Conservation (phyloP, 92 coral and sea anemone genomes). For the Pocillopora grandis region DNA sequence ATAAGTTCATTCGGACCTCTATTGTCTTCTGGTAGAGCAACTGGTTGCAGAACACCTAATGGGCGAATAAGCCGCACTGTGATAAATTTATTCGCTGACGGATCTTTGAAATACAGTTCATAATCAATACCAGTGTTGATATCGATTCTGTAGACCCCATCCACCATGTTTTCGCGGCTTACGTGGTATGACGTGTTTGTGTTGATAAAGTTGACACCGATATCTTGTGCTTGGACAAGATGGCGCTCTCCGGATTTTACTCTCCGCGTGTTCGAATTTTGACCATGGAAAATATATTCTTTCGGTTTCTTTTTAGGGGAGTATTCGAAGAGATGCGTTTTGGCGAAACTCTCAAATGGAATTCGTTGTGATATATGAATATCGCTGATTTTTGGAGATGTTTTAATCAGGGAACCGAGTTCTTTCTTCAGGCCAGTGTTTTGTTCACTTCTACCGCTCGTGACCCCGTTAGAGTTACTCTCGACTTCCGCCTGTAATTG, state of each 20-base stretch:
- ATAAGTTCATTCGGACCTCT: slow-evolving; percentile 55
- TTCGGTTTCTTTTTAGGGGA: slow-evolving; percentile 62
- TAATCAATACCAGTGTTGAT: slow-evolving; percentile 77
- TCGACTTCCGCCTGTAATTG: slow-evolving; percentile 49
- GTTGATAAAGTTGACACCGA: slow-evolving; percentile 48
- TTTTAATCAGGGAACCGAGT: background rate
- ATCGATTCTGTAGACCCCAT: slow-evolving; percentile 82
- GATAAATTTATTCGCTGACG: slow-evolving; percentile 27
- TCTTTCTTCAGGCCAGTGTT: slow-evolving; percentile 13
- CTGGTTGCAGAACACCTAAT: slow-evolving; percentile 41
- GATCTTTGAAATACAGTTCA: slow-evolving; percentile 65
- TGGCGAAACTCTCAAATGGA: slow-evolving; percentile 71
- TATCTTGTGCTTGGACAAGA: slow-evolving; percentile 61
- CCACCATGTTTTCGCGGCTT: slow-evolving; percentile 56
- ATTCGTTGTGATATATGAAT: slow-evolving; percentile 61
- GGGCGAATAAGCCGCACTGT: slow-evolving; percentile 58
- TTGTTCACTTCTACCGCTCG: slow-evolving; percentile 25
- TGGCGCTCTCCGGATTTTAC: slow-evolving; percentile 63
- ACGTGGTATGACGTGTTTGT: slow-evolving; percentile 57
- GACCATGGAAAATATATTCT: slow-evolving; percentile 76
- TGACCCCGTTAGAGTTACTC: slow-evolving; percentile 13
- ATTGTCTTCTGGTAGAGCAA: slow-evolving; percentile 12
- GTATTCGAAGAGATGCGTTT: slow-evolving; percentile 72
- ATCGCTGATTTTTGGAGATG: background rate
- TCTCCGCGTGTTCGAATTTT: slow-evolving; percentile 42